Evolutionary conservation across 2,113 vertebrate genomes (phyloP).

Genomic region (Carollia perspicillata): DNA sequence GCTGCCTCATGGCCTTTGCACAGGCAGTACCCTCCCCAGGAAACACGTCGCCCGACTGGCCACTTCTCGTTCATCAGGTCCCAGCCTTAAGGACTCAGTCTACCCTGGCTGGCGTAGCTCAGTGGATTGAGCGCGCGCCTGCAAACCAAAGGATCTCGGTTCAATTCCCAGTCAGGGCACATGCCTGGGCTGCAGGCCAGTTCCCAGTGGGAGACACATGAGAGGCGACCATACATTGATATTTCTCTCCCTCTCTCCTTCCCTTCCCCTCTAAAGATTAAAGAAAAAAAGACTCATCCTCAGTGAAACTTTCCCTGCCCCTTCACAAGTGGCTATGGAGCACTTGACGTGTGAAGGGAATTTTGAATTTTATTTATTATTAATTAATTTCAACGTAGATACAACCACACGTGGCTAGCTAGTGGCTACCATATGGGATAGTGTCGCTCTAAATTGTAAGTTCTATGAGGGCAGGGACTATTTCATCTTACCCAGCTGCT

Average conservation of each 20-base stretch:
- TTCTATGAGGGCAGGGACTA: background rate
- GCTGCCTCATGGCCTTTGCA: background rate
- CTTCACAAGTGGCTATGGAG: background rate
- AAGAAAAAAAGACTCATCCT: too few species aligned
- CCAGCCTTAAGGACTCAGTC: background rate
- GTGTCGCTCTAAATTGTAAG: background rate
- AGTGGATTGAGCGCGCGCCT: too few species aligned
- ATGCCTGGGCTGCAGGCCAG: too few species aligned
- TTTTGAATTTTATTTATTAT: background rate
- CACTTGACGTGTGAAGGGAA: background rate
- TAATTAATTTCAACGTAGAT: background rate
- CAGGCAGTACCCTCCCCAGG: background rate
- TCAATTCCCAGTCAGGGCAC: too few species aligned
- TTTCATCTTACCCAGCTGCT: background rate
- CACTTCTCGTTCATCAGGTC: background rate
- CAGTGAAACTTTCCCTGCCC: background rate
- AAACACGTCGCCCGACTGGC: too few species aligned
- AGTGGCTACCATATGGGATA: background rate
- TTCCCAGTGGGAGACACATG: too few species aligned
- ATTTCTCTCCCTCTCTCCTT: too few species aligned
- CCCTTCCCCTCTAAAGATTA: too few species aligned
- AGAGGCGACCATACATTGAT: too few species aligned
- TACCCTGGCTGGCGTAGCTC: too few species aligned
- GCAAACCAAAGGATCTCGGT: too few species aligned
- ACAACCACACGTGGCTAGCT: background rate